Base-by-base conservation (phyloP, 1,140 invertebrate genomes). In the Littorina saxatilis region DNA sequence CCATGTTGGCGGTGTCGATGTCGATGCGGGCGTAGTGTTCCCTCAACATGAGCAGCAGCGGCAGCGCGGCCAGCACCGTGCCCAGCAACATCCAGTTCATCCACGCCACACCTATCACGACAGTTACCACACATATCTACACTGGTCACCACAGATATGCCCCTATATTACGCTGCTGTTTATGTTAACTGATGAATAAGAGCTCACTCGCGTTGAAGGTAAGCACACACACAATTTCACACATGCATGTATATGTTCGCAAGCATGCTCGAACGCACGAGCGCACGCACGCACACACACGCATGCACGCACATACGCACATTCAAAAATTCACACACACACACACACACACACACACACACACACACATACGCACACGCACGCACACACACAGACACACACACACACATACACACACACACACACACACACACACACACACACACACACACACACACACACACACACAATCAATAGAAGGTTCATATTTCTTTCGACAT, bases 21-120 rank as follows among this genome's bases (percentile, higher is more conserved):
- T 83, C 82, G n/a, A 81, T 80, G 4, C 87, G 77, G 23, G 76
- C 84, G 79, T 87, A 87, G 23, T 83, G 73, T 55, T 85, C 85
- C 43, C 80, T 86, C 80, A 85, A 84, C 27, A 81, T 7, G 4
- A 87, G 37, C 23, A 87, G 76, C 27, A 89, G 23, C 1, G 88
- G 88, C 27, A 88, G 47, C 9, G 81, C 73, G 11, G 83, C 61
- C 17, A 82, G 61, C 17, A 82, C 58, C 27, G 80, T 66, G 32
- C 84, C 83, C 17, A 86, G 79, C 61, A 89, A 40, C 20, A 55
- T 37, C 85, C 87, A 88, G 79, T 89, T 87, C 85, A 88, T 85
- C 88, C 88, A 89, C 13, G 27, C 27, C n/a, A 79, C 81, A 43
- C 87, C 88, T 89, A 73, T 39, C 84, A 85, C 39, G 32, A 32